These are phyloP conservation scores for Dendrolimus pini DNA, from an alignment of 2,888 invertebrate species.

Conservation along the genomic window DNA sequence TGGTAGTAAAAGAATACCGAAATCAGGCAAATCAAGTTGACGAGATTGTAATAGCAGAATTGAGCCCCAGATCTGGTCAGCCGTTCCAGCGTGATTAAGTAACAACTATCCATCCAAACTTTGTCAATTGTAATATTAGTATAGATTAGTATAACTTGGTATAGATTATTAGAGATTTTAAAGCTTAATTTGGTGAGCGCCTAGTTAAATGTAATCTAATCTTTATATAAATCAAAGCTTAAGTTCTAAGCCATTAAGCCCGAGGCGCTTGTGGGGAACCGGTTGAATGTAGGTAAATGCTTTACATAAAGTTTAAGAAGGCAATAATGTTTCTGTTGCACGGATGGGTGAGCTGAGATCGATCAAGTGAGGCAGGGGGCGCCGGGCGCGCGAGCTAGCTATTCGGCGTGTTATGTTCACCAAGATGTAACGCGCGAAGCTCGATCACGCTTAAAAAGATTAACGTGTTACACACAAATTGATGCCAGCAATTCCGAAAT, in stretches of 20 bases:
- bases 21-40: too few species aligned
- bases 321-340: background rate
- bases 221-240: background rate
- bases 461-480: constrained; percentile 47
- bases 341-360: background rate
- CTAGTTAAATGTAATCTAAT: background rate
- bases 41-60: too few species aligned
- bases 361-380: background rate
- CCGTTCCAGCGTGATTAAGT: too few species aligned
- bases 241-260: background rate
- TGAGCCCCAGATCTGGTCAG: too few species aligned
- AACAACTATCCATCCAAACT: too few species aligned
- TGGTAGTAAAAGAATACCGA: too few species aligned
- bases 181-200: too few species aligned
- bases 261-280: background rate
- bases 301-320: constrained; percentile 1
- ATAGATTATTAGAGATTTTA: too few species aligned
- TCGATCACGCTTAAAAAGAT: constrained; percentile 52
- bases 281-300: background rate
- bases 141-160: too few species aligned
- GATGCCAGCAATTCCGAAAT: constrained; percentile 7
- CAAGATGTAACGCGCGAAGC: constrained; percentile 30
- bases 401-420: constrained; percentile 39
- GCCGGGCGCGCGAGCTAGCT: constrained; percentile 21
- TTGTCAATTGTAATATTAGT: too few species aligned